Evolutionary conservation across 2,888 invertebrate species (phyloP), one percentile per base, ranked within the genome.

Genomic region (Athetis lepigone): DNA sequence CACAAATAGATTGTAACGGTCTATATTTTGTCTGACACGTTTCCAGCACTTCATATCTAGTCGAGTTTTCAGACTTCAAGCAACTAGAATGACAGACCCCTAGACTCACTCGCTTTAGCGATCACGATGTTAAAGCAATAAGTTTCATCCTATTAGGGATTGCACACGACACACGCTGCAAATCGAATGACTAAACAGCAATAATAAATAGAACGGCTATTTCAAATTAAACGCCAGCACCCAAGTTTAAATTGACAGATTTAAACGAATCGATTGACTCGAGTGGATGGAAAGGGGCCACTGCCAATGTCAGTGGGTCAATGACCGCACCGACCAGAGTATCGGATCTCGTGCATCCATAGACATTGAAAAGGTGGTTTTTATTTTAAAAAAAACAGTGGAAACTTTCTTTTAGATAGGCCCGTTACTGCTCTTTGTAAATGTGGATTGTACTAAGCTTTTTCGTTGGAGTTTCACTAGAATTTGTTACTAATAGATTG

Each of bases 281-380:
- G 64, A 61, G 52, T 55, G 46, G 49, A 54, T 52, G 45, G 43
- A 71, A 73, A 58, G 52, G 61, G 77, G 77, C 67, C 82, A 81
- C 39, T 77, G 79, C 64, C 80, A 80, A 80, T 79, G 80, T 74
- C 73, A 80, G 46, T 76, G 11, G 80, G 80, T 81, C 80, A 68
- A 42, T 29, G 75, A 65, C 82, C 82, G 70, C 23, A 51, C 4
- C 37, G 60, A 55, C 21, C 39, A 57, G 19, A 56, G 55, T 61
- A 59, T 52, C 58, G 54, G 56, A 68, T 63, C 69, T 60, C 59
- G 59, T 25, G 63, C 55, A 47, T 54, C 49, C 55, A 67, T 58
- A 52, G 56, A 65, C 56, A 49, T 60, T 75, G 65, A 63, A 77
- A 68, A 80, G 75, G 64, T 47, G 64, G 36, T 80, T 74, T 65